These are phyloP conservation scores for Anguilla megastoma DNA, from an alignment of 2,797 vertebrate species.

Conservation along the genomic window DNA sequence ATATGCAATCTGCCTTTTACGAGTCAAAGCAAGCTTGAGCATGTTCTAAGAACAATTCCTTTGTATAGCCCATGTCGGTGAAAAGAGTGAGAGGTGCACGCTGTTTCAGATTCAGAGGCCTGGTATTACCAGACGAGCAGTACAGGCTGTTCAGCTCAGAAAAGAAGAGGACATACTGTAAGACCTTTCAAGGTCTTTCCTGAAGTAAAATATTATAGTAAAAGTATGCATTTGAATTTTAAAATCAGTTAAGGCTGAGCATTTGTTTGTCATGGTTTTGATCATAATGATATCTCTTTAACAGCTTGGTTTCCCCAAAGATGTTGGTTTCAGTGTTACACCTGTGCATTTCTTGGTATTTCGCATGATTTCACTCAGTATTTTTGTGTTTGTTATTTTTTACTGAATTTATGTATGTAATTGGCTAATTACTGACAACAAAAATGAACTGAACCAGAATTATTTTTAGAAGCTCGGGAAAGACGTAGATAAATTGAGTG, in stretches of 20 bases:
- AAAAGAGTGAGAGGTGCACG: neutral
- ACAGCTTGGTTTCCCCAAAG: neutral
- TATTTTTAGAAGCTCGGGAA: neutral
- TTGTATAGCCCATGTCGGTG: neutral
- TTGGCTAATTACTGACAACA: neutral
- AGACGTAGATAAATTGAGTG: neutral
- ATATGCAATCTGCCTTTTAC: neutral
- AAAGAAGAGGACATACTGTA: neutral
- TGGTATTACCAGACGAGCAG: neutral
- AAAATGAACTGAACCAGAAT: neutral
- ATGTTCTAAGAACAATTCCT: conserved; percentile 1
- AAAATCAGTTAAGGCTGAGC: neutral
- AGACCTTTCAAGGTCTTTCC: neutral
- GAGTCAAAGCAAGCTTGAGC: neutral
- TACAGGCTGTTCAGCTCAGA: neutral
- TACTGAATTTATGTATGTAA: neutral
- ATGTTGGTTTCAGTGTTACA: neutral
- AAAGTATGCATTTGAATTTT: neutral
- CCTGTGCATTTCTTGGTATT: neutral
- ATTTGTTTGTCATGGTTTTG: neutral
- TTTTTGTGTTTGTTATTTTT: neutral
- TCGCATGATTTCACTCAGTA: neutral
- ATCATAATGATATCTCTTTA: neutral
- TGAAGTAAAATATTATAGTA: neutral
- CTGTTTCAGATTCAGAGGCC: neutral